These are phyloP conservation scores for Cygnus atratus DNA, from an alignment of 2,113 vertebrate genomes.

Conservation along the genomic window DNA sequence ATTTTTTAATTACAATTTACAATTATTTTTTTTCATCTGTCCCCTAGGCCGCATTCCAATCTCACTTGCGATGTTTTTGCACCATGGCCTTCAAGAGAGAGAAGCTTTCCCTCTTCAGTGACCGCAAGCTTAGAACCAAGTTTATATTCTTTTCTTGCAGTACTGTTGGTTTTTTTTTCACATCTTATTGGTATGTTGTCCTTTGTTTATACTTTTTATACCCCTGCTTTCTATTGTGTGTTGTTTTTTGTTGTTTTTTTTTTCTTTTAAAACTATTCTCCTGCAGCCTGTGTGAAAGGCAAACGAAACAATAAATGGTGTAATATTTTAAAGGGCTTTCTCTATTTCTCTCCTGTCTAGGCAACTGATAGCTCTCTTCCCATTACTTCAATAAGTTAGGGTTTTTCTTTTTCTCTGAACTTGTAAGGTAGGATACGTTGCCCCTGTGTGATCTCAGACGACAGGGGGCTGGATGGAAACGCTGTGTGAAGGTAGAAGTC, in stretches of 20 bases:
- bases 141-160: not conserved
- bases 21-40: not conserved
- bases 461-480: not conserved
- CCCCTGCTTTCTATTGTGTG: accelerated
- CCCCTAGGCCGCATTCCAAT: not conserved
- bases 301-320: not conserved
- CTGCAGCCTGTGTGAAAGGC: not conserved
- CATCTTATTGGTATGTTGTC: not conserved
- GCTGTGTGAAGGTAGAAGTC: not conserved
- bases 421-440: not conserved
- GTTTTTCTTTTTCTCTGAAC: not conserved
- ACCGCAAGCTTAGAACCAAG: not conserved
- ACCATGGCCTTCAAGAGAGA: not conserved
- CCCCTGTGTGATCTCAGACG: not conserved
- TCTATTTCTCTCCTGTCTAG: not conserved
- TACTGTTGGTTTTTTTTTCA: not conserved
- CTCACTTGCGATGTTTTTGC: not conserved
- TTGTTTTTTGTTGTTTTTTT: not conserved
- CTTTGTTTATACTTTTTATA: not conserved
- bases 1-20: not conserved
- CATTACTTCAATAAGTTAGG: not conserved
- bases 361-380: not conserved
- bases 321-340: not conserved
- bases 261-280: not conserved
- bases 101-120: not conserved